phyloP scores from a whole-genome alignment of 2,113 vertebrate species.

The Rissa tridactyla region DNA sequence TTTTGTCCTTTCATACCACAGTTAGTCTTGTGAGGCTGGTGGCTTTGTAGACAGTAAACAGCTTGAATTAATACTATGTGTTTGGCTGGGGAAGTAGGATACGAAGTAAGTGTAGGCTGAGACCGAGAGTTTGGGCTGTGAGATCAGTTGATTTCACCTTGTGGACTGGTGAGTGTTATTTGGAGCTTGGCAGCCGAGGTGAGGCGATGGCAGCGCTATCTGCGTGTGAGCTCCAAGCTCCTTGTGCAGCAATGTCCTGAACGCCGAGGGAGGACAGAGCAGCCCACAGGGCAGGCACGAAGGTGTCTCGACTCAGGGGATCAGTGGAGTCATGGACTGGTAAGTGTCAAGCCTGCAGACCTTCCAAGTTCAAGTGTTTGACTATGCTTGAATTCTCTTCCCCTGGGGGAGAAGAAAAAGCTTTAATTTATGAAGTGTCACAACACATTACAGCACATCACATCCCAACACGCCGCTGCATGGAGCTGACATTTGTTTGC shows the following conservation, averaged over 20 bases:
- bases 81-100: background rate
- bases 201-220: accelerated
- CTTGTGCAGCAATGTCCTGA: background rate
- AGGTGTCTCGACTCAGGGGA: background rate
- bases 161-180: background rate
- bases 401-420: slow-evolving; percentile 50
- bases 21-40: background rate
- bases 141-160: background rate
- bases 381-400: slow-evolving; percentile 59
- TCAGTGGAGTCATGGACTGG: background rate
- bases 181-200: background rate
- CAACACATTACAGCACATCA: slow-evolving; percentile 66
- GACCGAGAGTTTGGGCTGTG: background rate
- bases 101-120: background rate
- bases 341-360: slow-evolving; percentile 52
- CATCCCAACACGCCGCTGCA: slow-evolving; percentile 48
- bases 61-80: background rate
- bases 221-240: background rate
- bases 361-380: slow-evolving; percentile 62
- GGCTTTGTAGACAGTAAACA: background rate
- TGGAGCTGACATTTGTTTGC: slow-evolving; percentile 67
- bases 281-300: background rate
- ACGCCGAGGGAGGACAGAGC: background rate
- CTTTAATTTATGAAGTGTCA: slow-evolving; percentile 75
- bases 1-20: background rate